Evolutionary conservation across 2,888 invertebrate genomes (phyloP).

Genomic region (Lottia gigantea): DNA sequence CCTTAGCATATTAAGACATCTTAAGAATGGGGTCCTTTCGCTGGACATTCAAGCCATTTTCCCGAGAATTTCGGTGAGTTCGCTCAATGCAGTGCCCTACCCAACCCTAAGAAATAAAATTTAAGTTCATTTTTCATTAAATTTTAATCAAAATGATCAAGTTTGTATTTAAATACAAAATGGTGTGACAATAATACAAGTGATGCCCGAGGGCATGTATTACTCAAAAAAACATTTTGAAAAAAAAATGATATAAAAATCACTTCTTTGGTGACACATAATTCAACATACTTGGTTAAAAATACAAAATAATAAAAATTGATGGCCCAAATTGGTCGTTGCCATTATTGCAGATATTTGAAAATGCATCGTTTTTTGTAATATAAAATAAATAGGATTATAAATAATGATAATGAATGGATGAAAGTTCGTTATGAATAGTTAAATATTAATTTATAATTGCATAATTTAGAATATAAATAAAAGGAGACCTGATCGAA

Average conservation of each 20-base stretch:
- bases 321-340: not conserved
- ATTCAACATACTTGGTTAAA: not conserved
- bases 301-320: slow-evolving; percentile 2
- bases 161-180: slow-evolving; percentile 5
- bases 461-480: slow-evolving; percentile 3
- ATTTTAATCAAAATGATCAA: slow-evolving; percentile 6
- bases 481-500: slow-evolving; percentile 3
- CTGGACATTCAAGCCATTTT: no score
- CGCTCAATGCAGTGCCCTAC: no score
- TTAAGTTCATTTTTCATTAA: not conserved
- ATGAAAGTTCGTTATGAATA: not conserved
- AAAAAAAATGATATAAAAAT: not conserved
- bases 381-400: not conserved
- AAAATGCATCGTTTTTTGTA: slow-evolving; percentile 2
- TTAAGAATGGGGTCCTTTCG: no score
- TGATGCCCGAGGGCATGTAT: not conserved
- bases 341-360: slow-evolving; percentile 1
- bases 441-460: not conserved
- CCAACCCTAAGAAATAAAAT: no score
- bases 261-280: not conserved
- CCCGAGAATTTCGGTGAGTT: no score
- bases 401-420: not conserved
- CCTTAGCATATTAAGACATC: no score
- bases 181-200: not conserved
- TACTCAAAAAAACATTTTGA: not conserved